Base-by-base conservation (phyloP, 1,140 invertebrate species). In the Chelonus insularis region DNA sequence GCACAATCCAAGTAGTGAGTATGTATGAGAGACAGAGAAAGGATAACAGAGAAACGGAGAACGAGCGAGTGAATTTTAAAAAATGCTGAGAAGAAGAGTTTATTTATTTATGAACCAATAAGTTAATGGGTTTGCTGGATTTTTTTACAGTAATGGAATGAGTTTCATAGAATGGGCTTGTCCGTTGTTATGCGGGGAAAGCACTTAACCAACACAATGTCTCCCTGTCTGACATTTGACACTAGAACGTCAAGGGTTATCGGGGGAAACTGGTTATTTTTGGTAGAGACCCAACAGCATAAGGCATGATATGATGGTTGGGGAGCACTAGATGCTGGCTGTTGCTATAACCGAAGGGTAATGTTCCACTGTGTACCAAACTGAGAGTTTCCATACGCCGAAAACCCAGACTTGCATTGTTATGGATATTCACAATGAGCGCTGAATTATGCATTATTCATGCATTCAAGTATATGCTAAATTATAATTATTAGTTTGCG, bases 361-460 rank as follows among this genome's bases (percentile, higher is more conserved):
- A 29, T 29, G 25, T 29, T 29, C 25, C 25, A 29, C 25, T 29
- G 25, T 29, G 25, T 29, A 29, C 25, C 25, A 29, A 29, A 29
- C 25, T 29, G 25, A 29, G 25, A 29, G 25, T 29, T 29, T 29
- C 25, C 25, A 29, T 29, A 29, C 25, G 25, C 25, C 25, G 25
- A 29, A 29, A 29, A 29, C 25, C 25, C 25, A 29, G 25, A 29
- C 25, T 29, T 29, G 25, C 25, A 29, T 29, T 29, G 25, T 29
- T 29, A 29, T 29, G 25, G 25, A 29, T 29, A 29, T 50, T 16
- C 20, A 59, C 57, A 29, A 59, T 32, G 18, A 39, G 41, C 12
- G 29, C 4, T 23, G 4, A 18, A 70, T n/a, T n/a, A n/a, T 72
- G 54, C 62, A 70, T 70, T 69, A 70, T 70, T 72, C 68, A 70